These are phyloP conservation scores for Aethina tumida DNA, from an alignment of 1,140 invertebrate genomes.

Conservation along the genomic window DNA sequence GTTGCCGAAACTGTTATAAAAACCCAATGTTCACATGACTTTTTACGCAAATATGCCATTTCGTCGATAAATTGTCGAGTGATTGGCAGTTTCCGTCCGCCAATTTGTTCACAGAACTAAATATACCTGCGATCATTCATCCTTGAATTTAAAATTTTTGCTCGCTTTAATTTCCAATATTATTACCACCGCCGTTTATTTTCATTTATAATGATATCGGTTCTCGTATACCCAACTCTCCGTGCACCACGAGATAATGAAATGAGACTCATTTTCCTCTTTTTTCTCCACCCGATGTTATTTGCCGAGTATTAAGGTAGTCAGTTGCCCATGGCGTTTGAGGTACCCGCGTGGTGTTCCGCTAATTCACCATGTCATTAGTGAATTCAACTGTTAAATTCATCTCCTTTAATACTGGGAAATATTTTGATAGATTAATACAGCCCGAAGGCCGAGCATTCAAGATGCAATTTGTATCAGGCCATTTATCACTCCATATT, in stretches of 20 bases:
- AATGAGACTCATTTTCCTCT: no score
- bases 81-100: no score
- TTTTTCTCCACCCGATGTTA: background rate
- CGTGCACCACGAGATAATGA: background rate
- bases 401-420: background rate
- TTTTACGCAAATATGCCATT: no score
- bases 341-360: constrained; percentile 4
- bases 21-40: no score
- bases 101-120: no score
- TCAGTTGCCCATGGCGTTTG: constrained; percentile 2
- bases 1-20: no score
- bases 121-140: background rate
- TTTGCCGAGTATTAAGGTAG: background rate
- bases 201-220: background rate
- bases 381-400: constrained; percentile 11
- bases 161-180: background rate
- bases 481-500: no score
- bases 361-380: constrained; percentile 8
- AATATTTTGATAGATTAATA: no score
- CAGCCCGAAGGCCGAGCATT: no score
- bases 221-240: background rate
- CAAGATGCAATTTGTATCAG: no score
- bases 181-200: background rate
- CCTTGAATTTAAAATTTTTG: background rate
- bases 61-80: no score